A percentile compares a stretch with the other conserved stretches of the same genome.
phyloP scores from a whole-genome alignment of 2,888 invertebrate species.

The Oxyscelio sp. region DNA sequence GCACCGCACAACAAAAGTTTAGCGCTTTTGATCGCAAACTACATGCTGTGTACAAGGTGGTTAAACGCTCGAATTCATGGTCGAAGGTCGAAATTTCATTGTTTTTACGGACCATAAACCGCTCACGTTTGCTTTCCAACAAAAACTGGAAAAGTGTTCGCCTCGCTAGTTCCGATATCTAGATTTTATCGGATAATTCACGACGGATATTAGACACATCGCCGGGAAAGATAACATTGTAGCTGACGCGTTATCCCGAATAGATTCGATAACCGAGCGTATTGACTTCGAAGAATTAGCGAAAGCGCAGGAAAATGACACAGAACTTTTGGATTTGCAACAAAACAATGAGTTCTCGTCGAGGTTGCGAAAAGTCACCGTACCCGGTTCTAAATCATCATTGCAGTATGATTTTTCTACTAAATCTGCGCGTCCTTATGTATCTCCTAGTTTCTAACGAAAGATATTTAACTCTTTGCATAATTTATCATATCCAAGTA shows the following conservation, averaged over 20 bases:
- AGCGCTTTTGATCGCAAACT: neutral
- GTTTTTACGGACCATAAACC: slow-evolving; percentile 34
- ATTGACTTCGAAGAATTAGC: neutral
- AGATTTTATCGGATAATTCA: slow-evolving; percentile 64
- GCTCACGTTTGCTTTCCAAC: slow-evolving; percentile 15
- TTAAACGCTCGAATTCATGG: neutral
- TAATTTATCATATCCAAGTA: slow-evolving; percentile 78
- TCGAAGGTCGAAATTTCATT: slow-evolving; percentile 21
- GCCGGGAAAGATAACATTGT: slow-evolving; percentile 57
- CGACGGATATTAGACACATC: slow-evolving; percentile 57
- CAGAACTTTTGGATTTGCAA: neutral
- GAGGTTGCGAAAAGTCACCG: neutral
- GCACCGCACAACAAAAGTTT: no score
- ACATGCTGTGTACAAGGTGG: neutral
- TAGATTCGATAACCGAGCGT: slow-evolving; percentile 36
- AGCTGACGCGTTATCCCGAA: slow-evolving; percentile 59
- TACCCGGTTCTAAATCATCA: no score
- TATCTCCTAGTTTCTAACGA: slow-evolving; percentile 53
- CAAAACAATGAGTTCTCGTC: neutral
- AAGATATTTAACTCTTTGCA: slow-evolving; percentile 75
- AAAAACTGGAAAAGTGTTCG: slow-evolving; percentile 55
- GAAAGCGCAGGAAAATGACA: slow-evolving; percentile 8
- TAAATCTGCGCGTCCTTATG: slow-evolving; percentile 50
- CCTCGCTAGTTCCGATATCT: slow-evolving; percentile 60
- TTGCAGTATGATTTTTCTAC: neutral